Base-by-base conservation (phyloP, 2,113 vertebrate genomes). In the Uria aalge region DNA sequence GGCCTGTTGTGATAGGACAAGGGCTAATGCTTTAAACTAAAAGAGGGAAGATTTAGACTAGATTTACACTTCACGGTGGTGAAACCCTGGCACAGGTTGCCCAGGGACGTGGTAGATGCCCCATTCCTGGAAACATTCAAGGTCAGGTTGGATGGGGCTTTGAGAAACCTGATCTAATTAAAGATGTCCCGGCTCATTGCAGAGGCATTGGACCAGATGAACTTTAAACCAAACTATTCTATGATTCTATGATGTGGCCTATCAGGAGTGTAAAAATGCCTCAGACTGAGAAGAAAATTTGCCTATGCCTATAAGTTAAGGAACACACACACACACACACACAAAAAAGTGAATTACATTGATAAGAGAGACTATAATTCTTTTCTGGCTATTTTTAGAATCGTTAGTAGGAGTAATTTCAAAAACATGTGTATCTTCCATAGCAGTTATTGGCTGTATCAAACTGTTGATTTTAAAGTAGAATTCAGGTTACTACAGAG, bases 371-470 rank as follows among this genome's bases (percentile, higher is more conserved):
- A 38, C 6, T 9, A 4, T 30, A 34, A 56, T 47, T n/a, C 0
- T 76, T 36, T 53, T 71, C 34, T 30, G 8, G 0, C 2, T 78
- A 21, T 55, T 64, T 88, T 64, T 57, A 57, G 6, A 85, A 55
- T 10, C 38, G 6, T 62, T 52, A n/a, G 3, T 22, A 48, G 7
- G 8, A 80, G 2, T 12, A 47, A 21, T 85, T 86, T 59, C 72
- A n/a, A n/a, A 77, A 68, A 57, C 0, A 4, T 21, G 15, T 21
- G 0, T 20, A 21, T 67, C 4, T 69, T 52, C n/a, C 9, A 12
- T 55, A 79, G 5, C 1, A 43, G 12, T 8, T 74, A 22, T 73
- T 85, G 21, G 5, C 11, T 1, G 5, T 40, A 64, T 34, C 8
- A 60, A 85, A 81, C 6, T 5, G 47, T 4, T 71, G 43, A n/a